Evolutionary conservation across 2,888 invertebrate species (phyloP), one percentile per base, ranked within the genome.

Genomic region (Saturnia pavonia): DNA sequence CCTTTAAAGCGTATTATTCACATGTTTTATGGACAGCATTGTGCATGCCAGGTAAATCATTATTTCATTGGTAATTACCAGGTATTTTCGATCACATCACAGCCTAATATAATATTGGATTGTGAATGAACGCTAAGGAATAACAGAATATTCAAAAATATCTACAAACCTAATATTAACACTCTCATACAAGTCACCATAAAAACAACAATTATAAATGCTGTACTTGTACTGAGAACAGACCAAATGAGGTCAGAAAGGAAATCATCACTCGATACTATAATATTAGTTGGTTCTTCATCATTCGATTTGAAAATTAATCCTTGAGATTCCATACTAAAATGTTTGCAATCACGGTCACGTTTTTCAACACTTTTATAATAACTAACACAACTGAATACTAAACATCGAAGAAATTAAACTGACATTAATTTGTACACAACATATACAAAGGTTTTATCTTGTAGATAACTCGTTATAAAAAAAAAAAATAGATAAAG

Each of bases 161-260:
- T 22, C 48, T 25, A 65, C 57, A 34, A 60, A 69, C 70, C 85
- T 43, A 81, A 22, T 54, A 85, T 72, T 25, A 85, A 42, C 0
- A 82, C 77, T 67, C 79, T 75, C 48, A 85, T 74, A 63, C 85
- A 85, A 22, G 81, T 83, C 40, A 82, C 72, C 8, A 85, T 69
- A 71, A 83, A 82, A 7, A 82, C 75, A 6, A 85, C 51, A 1
- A 85, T 68, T 22, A 84, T 68, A 40, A 83, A 75, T 4, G 74
- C 54, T 0, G 80, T 76, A 6, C 74, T 74, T 0, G 71, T 73
- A 60, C 80, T 76, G 0, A 84, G 67, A 1, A 74, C 71, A 0
- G 77, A 74, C 85, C 82, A 85, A 22, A 80, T 27, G 1, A 81
- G 48, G 1, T 78, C 76, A 0, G 72, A n/a, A 79, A 70, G 0